Conservation (phyloP, 2,797 vertebrate species). For the Cygnus olor region DNA sequence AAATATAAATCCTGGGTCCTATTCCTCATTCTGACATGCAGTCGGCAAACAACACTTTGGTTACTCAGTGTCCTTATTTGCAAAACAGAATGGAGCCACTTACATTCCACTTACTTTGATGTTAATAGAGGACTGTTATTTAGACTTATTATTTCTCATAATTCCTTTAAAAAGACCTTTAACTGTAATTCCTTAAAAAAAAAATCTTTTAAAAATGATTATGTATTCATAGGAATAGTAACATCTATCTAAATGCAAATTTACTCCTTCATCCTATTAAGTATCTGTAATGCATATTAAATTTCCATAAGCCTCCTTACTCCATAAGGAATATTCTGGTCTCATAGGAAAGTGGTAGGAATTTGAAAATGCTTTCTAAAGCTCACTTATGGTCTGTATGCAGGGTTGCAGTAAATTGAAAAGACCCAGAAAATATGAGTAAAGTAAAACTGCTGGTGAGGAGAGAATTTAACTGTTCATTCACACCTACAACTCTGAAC, state of each 20-base stretch:
- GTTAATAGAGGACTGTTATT: neutral
- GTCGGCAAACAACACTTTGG: neutral
- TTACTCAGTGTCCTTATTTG: neutral
- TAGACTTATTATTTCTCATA: neutral
- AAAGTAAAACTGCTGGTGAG: neutral
- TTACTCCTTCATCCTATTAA: neutral
- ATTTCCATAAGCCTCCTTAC: neutral
- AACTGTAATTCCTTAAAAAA: neutral
- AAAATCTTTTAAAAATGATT: neutral
- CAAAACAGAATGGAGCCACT: neutral
- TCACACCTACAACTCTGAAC: neutral
- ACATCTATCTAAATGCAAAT: slow-evolving; percentile 46
- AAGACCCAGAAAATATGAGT: neutral
- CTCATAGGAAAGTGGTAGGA: neutral
- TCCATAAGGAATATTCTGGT: neutral
- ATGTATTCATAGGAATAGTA: neutral
- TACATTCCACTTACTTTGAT: neutral
- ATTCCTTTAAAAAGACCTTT: neutral
- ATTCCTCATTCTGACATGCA: neutral
- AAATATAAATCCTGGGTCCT: neutral
- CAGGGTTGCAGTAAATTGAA: neutral
- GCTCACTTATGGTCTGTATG: neutral
- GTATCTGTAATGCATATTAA: neutral
- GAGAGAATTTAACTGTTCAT: neutral
- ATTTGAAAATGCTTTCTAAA: neutral